Evolutionary conservation across 1,140 invertebrate species (phyloP).

Genomic region (Halotydeus destructor): DNA sequence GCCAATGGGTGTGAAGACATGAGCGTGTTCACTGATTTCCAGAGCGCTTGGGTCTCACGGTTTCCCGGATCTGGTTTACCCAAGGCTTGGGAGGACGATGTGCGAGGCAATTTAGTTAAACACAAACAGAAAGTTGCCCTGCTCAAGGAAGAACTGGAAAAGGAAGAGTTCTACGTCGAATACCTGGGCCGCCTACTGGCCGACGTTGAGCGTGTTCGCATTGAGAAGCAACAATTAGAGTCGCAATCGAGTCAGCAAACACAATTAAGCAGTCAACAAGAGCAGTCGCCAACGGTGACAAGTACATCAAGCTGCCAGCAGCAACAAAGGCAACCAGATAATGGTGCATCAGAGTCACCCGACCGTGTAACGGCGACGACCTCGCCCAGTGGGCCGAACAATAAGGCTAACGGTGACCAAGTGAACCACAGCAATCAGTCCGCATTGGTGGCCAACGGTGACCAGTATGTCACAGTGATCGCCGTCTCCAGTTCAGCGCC

Average conservation of each 20-base stretch:
- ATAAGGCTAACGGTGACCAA: background rate
- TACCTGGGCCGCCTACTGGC: slow-evolving; percentile 58
- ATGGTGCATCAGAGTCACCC: too few relatives aligned
- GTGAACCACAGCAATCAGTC: background rate
- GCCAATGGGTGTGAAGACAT: background rate
- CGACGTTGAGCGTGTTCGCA: slow-evolving; percentile 60
- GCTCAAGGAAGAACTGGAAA: slow-evolving; percentile 58
- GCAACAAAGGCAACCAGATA: too few relatives aligned
- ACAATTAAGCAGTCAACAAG: slow-evolving; percentile 20
- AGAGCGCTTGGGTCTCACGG: slow-evolving; percentile 60
- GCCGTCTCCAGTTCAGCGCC: slow-evolving; percentile 11
- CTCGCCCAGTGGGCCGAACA: too few relatives aligned
- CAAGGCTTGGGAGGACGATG: slow-evolving; percentile 72
- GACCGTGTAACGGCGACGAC: too few relatives aligned
- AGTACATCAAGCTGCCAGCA: slow-evolving; percentile 13
- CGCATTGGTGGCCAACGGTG: slow-evolving; percentile 30
- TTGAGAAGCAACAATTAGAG: slow-evolving; percentile 28
- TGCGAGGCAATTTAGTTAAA: slow-evolving; percentile 59
- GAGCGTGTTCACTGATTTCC: slow-evolving; percentile 58
- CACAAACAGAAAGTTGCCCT: slow-evolving; percentile 52
- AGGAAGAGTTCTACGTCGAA: slow-evolving; percentile 71
- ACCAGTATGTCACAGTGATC: slow-evolving; percentile 13
- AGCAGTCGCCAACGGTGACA: slow-evolving; percentile 34
- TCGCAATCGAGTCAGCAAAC: background rate
- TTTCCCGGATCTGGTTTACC: slow-evolving; percentile 68